These are phyloP conservation scores for Harpalus rufipes DNA, from an alignment of 2,888 invertebrate genomes.

Conservation along the genomic window DNA sequence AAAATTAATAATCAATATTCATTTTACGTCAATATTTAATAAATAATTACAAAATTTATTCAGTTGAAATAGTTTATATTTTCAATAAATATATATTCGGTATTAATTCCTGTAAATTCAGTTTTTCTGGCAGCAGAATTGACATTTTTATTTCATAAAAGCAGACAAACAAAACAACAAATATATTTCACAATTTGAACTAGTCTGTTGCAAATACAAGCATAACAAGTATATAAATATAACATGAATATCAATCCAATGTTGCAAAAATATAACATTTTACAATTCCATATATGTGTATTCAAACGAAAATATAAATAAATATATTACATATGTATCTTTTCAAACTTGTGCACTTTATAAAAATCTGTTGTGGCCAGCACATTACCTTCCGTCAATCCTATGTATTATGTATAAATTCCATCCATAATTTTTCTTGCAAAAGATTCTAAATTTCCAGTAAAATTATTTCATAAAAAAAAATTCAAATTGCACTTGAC, in stretches of 20 bases:
- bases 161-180: neutral
- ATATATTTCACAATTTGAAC: neutral
- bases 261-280: neutral
- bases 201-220: neutral
- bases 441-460: too few species aligned
- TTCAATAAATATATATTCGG: neutral
- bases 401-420: too few species aligned
- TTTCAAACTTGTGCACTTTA: too few species aligned
- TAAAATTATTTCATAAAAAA: too few species aligned
- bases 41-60: neutral
- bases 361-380: too few species aligned
- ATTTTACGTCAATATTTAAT: neutral
- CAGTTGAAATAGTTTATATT: neutral
- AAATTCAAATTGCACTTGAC: too few species aligned
- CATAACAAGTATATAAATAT: neutral
- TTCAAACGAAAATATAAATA: neutral
- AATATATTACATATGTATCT: neutral
- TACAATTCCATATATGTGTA: neutral
- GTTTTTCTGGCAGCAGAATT: neutral
- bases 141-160: slow-evolving; percentile 1
- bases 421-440: too few species aligned
- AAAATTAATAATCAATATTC: neutral
- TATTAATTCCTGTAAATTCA: neutral
- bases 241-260: neutral
- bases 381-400: too few species aligned